A percentile compares a stretch with the other conserved stretches of the same genome.
These are phyloP conservation scores for Galbula dea DNA, from an alignment of 2,113 vertebrate species.

Conservation along the genomic window DNA sequence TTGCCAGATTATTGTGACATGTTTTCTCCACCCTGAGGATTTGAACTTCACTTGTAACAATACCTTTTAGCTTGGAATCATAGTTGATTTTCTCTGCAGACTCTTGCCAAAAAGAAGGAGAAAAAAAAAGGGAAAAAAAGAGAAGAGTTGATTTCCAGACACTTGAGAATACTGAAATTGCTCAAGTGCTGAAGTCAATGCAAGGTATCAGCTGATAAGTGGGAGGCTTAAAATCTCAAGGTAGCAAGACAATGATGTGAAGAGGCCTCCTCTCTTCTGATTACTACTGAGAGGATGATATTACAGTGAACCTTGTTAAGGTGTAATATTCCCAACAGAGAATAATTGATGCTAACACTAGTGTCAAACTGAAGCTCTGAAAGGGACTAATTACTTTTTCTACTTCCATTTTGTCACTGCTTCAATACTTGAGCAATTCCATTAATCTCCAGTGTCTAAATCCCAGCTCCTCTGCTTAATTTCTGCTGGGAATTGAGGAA, in stretches of 20 bases:
- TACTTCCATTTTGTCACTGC: constrained; percentile 24
- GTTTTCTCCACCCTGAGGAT: background rate
- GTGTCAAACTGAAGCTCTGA: constrained; percentile 40
- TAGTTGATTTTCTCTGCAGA: background rate
- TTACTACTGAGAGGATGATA: background rate
- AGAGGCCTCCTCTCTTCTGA: constrained; percentile 3
- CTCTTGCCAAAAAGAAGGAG: background rate
- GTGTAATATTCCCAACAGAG: constrained; percentile 36
- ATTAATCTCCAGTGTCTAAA: constrained; percentile 5
- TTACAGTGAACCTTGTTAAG: constrained; percentile 27
- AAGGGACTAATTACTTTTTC: constrained; percentile 20
- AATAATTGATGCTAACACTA: constrained; percentile 32
- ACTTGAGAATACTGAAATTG: background rate
- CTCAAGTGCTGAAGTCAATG: constrained; percentile 1
- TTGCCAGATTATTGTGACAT: constrained; percentile 13
- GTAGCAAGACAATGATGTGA: constrained; percentile 23
- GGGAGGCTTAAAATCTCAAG: constrained; percentile 22
- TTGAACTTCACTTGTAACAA: background rate
- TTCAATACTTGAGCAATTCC: background rate
- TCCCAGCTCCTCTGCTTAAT: background rate
- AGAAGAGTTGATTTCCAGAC: background rate
- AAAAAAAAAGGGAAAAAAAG: too few relatives aligned
- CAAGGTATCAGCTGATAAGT: constrained; percentile 7
- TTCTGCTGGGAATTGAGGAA: constrained; percentile 23
- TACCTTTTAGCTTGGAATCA: background rate